Base-by-base conservation (phyloP, 1,140 invertebrate genomes). In the Lepidotrigona ventralis region DNA sequence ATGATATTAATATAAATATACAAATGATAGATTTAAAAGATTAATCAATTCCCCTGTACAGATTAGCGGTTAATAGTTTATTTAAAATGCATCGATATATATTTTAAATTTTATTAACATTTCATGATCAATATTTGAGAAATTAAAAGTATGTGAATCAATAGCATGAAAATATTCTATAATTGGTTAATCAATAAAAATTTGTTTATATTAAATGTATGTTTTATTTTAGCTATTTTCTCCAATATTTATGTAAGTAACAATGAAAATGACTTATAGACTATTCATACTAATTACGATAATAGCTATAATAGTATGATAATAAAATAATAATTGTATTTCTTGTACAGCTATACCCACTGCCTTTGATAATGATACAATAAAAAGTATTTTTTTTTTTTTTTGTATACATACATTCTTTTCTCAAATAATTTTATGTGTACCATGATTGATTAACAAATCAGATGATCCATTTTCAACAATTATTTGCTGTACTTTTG, bases 231-330 rank as follows among this genome's bases (percentile, higher is more conserved):
- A 91, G 86, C 83, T 90, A 91, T 91, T 83, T 91, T 90, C 91
- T 92, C 90, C 92, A 93, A 92, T 94, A 93, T 93, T 93, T 92
- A 93, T 94, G 92, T 93, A 94, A 94, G 92, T 94, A 94, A 94
- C 93, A 94, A 93, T 94, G 92, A 93, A 94, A 94, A 93, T 94
- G 91, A 85, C 92, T 93, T 93, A 94, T 85, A 81, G 70, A 84
- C 91, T 92, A 93, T 91, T 84, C 87, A 86, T 93, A 91, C 88
- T 91, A 87, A 76, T 92, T 93, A 93, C 85, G 85, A 85, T 93
- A 91, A 90, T 91, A 91, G 85, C 87, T 88, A 84, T 93, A 90
- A 90, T 92, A 91, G 92, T 91, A 90, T 90, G 87, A 90, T 93
- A 93, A 92, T 93, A 93, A 93, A 94, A 92, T 93, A 93, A 93